A percentile compares a stretch with the other conserved stretches of the same genome.
phyloP scores from a whole-genome alignment of 2,888 invertebrate species.

The Choreutis nemorana region DNA sequence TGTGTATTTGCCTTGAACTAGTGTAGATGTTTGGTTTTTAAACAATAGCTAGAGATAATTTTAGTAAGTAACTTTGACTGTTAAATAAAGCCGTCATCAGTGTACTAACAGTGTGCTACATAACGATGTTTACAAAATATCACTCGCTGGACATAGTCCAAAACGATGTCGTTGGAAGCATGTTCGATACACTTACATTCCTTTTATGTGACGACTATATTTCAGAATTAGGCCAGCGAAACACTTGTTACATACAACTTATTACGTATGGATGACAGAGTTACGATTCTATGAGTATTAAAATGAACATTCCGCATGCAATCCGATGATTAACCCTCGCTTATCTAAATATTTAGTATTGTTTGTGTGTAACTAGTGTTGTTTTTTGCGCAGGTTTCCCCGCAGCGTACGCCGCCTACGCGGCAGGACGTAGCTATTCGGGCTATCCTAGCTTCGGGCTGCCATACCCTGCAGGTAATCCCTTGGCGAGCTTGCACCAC shows the following conservation, averaged over 20 bases:
- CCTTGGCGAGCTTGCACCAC: conserved; percentile 82
- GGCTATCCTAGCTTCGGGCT: conserved; percentile 98
- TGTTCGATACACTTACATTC: conserved; percentile 38
- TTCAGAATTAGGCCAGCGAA: conserved; percentile 43
- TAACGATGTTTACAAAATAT: conserved; percentile 53
- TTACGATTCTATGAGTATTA: background rate
- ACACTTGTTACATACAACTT: conserved; percentile 30
- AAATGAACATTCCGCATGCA: conserved; percentile 24
- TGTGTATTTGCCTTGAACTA: conserved; percentile 26
- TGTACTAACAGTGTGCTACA: conserved; percentile 40
- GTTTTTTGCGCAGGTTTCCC: conserved; percentile 82
- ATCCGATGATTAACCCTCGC: conserved; percentile 30
- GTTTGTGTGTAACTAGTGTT: conserved; percentile 25
- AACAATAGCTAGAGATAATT: no score
- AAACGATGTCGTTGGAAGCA: conserved; percentile 41
- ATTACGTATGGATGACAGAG: background rate
- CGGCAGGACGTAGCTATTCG: conserved; percentile 96
- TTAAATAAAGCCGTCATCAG: conserved; percentile 28
- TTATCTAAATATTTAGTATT: conserved; percentile 22
- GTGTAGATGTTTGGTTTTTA: conserved; percentile 26
- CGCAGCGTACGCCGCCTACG: conserved; percentile 95
- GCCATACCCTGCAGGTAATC: conserved; percentile 97
- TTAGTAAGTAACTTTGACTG: no score
- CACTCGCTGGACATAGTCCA: conserved; percentile 54
- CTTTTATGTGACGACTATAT: conserved; percentile 51